A percentile compares a stretch with the other conserved stretches of the same genome.
phyloP scores from a whole-genome alignment of 2,113 vertebrate genomes.

The Ornithorhynchus anatinus region DNA sequence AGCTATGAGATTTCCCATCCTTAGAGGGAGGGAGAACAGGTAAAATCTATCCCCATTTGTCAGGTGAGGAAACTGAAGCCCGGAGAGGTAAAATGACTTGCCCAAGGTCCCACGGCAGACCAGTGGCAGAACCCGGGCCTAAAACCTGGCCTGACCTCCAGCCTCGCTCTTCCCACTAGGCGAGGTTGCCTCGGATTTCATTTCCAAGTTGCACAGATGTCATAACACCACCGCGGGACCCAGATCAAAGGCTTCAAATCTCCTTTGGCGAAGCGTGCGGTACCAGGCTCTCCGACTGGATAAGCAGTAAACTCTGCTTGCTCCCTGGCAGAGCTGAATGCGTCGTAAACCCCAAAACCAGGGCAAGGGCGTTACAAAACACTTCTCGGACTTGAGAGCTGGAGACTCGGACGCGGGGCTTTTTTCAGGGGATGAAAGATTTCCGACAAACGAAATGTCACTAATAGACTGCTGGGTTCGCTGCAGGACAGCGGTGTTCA shows the following conservation, averaged over 20 bases:
- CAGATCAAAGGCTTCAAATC: constrained; percentile 60
- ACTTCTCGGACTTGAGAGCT: constrained; percentile 20
- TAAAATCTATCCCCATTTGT: too few species aligned
- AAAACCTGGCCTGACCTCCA: too few species aligned
- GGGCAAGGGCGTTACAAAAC: constrained; percentile 48
- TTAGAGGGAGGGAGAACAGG: too few species aligned
- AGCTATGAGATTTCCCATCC: too few species aligned
- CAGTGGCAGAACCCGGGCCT: too few species aligned
- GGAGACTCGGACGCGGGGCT: neutral
- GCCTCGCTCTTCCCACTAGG: too few species aligned
- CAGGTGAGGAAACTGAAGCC: too few species aligned
- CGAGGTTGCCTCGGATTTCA: too few species aligned
- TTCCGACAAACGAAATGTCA: constrained; percentile 25
- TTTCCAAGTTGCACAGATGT: constrained; percentile 57
- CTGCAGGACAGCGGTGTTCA: neutral
- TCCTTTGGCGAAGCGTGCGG: constrained; percentile 35
- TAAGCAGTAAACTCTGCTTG: constrained; percentile 59
- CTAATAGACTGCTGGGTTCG: neutral
- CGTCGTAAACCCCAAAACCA: constrained; percentile 39
- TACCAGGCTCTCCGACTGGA: constrained; percentile 40
- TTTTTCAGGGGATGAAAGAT: neutral
- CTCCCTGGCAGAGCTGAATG: constrained; percentile 50
- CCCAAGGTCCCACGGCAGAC: too few species aligned
- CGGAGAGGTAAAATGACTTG: too few species aligned
- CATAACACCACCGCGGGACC: constrained; percentile 35